Evolutionary conservation across 2,797 vertebrate species (phyloP), one percentile per base, ranked within the genome.

Genomic region (Melopsittacus undulatus): DNA sequence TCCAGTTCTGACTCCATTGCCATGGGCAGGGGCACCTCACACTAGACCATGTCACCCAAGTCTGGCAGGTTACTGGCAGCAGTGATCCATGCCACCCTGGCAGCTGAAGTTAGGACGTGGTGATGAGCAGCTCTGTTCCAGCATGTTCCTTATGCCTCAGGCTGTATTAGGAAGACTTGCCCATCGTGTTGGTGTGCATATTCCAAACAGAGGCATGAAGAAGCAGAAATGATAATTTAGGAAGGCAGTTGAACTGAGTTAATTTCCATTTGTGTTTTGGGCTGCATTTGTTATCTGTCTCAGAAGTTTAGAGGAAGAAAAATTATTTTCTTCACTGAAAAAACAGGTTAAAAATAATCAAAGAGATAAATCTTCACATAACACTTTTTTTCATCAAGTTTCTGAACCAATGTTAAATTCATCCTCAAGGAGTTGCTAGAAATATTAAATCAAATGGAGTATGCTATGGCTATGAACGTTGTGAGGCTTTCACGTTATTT

Each of bases 131-230:
- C 8, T 30, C 16, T 49, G 14, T 34, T 78, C 76, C 64, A 38
- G n/a, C 34, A 5, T 13, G 17, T 61, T 79, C 36, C 36, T 68
- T 64, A 0, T 51, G 61, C 27, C 32, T 45, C 34, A 9, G 49
- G 29, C 62, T 67, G 34, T 56, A 13, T 56, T 59, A n/a, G 30
- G n/a, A 72, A 56, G 45, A 18, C 12, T 76, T 69, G 54, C 32
- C 42, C 34, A 16, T 61, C 13, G 0, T 3, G 1, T 45, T n/a
- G 43, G 7, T 52, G 15, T 83, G 23, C 10, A 2, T 52, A 15
- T 34, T 83, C 42, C 38, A 63, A 54, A 45, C 18, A 43, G n/a
- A 75, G 40, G 5, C 45, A 24, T 8, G 74, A 61, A 69, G 34
- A 77, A 17, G 27, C 36, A 81, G 57, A 83, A 86, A 81, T 42